These are phyloP conservation scores for Tachysurus vachellii DNA, from an alignment of 2,113 vertebrate species.

Conservation along the genomic window DNA sequence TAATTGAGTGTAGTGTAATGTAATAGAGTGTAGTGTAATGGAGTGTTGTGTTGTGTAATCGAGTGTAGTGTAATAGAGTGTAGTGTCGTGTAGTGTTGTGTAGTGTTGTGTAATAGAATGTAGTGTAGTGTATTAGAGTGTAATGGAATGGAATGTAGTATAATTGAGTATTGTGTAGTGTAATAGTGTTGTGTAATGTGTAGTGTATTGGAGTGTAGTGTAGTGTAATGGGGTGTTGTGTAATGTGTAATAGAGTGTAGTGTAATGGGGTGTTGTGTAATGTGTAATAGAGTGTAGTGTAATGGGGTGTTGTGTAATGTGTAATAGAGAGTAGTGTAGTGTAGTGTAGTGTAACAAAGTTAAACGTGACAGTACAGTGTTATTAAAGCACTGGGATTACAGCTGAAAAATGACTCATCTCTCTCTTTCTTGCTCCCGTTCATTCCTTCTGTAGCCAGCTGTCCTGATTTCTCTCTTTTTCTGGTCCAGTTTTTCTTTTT, in stretches of 20 bases:
- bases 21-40: neutral
- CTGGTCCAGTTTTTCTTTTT: neutral
- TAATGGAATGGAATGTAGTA: neutral
- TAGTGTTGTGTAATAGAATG: neutral
- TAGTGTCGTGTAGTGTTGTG: neutral
- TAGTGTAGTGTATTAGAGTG: neutral
- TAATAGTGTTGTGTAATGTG: neutral
- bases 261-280: neutral
- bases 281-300: neutral
- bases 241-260: neutral
- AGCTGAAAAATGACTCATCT: neutral
- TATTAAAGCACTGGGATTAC: neutral
- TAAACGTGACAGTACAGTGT: neutral
- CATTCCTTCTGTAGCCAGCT: neutral
- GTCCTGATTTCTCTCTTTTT: neutral
- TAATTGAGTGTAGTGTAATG: neutral
- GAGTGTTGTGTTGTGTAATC: neutral
- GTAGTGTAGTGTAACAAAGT: neutral
- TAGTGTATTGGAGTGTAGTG: neutral
- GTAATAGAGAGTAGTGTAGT: neutral
- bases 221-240: neutral
- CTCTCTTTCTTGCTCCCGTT: constrained; percentile 59
- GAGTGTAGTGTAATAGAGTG: neutral
- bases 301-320: neutral
- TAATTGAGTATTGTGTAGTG: neutral